These are phyloP conservation scores for Hipparchia sbordonii DNA, from an alignment of 2,888 invertebrate genomes.

Conservation along the genomic window DNA sequence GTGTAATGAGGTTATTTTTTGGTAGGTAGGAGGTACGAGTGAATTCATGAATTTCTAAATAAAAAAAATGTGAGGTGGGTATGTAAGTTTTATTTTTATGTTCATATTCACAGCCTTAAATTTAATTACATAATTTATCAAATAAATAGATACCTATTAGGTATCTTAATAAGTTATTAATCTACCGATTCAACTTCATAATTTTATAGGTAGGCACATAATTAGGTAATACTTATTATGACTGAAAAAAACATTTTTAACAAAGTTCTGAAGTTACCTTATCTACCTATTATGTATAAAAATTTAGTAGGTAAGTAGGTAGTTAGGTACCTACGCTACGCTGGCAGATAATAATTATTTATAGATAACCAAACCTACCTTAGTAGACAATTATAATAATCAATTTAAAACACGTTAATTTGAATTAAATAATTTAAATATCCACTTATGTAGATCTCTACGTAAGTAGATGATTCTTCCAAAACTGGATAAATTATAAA, in stretches of 20 bases:
- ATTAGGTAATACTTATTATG: background rate
- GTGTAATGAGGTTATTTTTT: too few species aligned
- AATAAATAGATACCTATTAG: too few species aligned
- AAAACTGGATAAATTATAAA: background rate
- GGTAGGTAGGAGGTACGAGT: too few species aligned
- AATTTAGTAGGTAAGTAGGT: too few species aligned
- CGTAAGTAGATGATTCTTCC: background rate
- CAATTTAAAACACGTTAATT: conserved; percentile 3
- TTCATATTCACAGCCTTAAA: background rate
- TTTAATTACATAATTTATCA: background rate
- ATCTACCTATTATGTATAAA: too few species aligned
- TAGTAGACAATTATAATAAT: background rate
- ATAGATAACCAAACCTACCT: background rate
- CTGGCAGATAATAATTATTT: too few species aligned
- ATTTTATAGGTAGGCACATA: background rate
- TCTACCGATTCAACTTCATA: too few species aligned
- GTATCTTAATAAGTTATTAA: too few species aligned
- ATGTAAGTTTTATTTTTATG: background rate
- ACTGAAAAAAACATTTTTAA: background rate
- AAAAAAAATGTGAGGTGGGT: background rate
- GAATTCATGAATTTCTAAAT: background rate
- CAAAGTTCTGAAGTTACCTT: background rate
- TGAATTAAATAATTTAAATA: background rate
- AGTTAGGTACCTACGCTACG: too few species aligned
- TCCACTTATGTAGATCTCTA: background rate